phyloP scores from a whole-genome alignment of 2,888 invertebrate species.

The Dorcus hopei region DNA sequence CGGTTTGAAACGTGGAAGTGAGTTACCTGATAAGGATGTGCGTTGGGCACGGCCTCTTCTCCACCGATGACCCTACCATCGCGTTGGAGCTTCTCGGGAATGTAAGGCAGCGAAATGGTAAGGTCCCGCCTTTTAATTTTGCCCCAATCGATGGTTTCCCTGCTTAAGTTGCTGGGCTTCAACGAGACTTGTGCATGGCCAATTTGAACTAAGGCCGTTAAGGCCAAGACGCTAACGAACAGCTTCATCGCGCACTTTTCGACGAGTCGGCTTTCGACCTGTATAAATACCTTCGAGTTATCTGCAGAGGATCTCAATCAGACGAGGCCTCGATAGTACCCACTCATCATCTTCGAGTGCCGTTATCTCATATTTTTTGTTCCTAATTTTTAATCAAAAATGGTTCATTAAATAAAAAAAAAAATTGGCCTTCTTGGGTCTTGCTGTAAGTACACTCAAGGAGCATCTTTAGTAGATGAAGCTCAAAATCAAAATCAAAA shows the following conservation, averaged over 20 bases:
- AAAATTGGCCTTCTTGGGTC: too few species aligned
- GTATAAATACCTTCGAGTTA: not conserved
- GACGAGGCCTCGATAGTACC: not conserved
- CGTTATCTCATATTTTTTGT: too few species aligned
- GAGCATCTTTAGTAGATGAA: too few species aligned
- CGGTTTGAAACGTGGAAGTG: not conserved
- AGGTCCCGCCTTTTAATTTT: constrained; percentile 1
- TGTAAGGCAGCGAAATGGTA: not conserved
- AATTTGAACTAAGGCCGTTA: not conserved
- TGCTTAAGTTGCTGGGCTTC: not conserved
- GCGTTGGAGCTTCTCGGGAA: not conserved
- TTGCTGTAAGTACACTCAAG: too few species aligned
- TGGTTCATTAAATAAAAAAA: too few species aligned
- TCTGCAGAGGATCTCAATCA: not conserved
- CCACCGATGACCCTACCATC: constrained; percentile 12
- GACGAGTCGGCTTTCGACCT: not conserved
- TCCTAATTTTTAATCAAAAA: too few species aligned
- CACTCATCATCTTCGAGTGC: not conserved
- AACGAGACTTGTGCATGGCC: not conserved
- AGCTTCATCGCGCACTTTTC: constrained; percentile 1
- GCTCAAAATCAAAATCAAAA: too few species aligned
- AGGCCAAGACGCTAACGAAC: constrained; percentile 1
- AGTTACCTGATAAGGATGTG: constrained; percentile 11
- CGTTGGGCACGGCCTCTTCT: constrained; percentile 3
- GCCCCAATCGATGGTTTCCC: constrained; percentile 6